A percentile compares a stretch with the other conserved stretches of the same genome.
phyloP scores from a whole-genome alignment of 2,888 invertebrate species.

The Machimus rusticus region DNA sequence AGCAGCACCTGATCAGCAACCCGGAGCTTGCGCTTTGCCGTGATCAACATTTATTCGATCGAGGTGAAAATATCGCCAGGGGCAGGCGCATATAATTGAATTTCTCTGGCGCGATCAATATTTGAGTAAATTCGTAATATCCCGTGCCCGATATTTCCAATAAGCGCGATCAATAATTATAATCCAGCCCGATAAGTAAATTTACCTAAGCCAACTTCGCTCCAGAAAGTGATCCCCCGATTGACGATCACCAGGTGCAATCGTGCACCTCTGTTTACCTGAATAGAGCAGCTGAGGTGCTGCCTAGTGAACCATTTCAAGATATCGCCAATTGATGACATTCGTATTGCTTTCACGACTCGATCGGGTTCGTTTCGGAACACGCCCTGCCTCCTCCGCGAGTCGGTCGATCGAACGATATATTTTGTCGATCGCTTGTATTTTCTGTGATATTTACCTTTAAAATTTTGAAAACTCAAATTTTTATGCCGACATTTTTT shows the following conservation, averaged over 20 bases:
- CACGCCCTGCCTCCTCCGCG: not conserved
- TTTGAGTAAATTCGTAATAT: not conserved
- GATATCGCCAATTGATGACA: slow-evolving; percentile 13
- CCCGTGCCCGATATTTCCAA: no score
- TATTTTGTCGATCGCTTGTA: no score
- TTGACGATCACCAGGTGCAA: not conserved
- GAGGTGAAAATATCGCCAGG: not conserved
- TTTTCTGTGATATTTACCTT: no score
- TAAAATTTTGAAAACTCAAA: no score
- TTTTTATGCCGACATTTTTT: no score
- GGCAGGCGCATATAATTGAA: not conserved
- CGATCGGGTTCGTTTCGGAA: not conserved
- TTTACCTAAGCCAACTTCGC: not conserved
- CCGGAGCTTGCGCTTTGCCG: not conserved
- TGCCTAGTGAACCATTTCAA: slow-evolving; percentile 24
- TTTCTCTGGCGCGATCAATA: not conserved
- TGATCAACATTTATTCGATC: not conserved
- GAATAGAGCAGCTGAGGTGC: not conserved
- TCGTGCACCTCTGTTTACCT: not conserved
- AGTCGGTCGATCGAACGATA: not conserved
- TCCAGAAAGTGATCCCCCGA: not conserved
- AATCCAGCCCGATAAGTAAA: not conserved
- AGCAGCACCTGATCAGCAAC: not conserved
- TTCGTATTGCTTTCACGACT: not conserved
- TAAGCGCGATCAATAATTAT: not conserved